A percentile compares a stretch with the other conserved stretches of the same genome.
These are phyloP conservation scores for Aurelia sp. DNA, from an alignment of 30 jellyfish, hydroid and myxozoan species.

Conservation along the genomic window DNA sequence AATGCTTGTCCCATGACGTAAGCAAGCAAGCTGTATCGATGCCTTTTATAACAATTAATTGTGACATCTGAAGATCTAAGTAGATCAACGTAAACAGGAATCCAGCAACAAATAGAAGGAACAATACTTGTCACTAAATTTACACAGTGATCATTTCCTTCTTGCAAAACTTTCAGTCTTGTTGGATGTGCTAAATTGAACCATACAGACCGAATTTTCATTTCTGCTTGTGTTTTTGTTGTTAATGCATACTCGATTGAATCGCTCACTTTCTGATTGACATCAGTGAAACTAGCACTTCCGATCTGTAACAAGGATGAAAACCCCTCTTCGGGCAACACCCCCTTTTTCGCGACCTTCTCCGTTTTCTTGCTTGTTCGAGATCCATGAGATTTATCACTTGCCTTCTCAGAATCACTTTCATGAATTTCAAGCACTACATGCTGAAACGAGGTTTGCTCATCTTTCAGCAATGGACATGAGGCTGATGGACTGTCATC, in stretches of 20 bases:
- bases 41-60: not conserved
- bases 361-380: not conserved
- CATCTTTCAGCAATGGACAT: conserved; percentile 16
- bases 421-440: conserved; percentile 60
- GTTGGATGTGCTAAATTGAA: conserved; percentile 94
- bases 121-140: conserved; percentile 81
- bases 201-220: conserved; percentile 67
- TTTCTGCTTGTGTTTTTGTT: conserved; percentile 35
- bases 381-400: not conserved
- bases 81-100: conserved; percentile 74
- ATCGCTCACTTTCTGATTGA: conserved; percentile 3
- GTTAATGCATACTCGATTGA: conserved; percentile 15
- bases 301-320: not conserved
- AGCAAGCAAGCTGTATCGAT: conserved; percentile 76
- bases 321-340: not conserved
- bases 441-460: conserved; percentile 14
- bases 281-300: conserved; percentile 10
- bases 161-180: conserved; percentile 66
- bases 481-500: conserved; percentile 15
- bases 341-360: not conserved
- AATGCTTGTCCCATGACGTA: conserved; percentile 87
- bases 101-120: conserved; percentile 87
- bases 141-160: conserved; percentile 70
- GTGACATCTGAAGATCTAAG: conserved; percentile 27
- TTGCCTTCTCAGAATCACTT: not conserved